Evolutionary conservation across 2,797 vertebrate genomes (phyloP).

Genomic region (Eulemur albifrons): DNA sequence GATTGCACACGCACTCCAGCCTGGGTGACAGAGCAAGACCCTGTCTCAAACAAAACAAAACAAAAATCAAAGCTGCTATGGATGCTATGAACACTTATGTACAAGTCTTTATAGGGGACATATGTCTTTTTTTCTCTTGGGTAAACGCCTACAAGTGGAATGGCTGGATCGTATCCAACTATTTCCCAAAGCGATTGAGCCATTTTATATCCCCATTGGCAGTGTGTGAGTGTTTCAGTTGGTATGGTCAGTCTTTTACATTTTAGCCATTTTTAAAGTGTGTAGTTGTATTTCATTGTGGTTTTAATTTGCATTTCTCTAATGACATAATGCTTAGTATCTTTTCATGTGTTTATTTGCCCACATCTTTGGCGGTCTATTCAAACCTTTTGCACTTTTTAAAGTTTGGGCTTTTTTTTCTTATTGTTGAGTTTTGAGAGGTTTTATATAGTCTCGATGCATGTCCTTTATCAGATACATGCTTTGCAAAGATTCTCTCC

Average conservation of each 20-base stretch:
- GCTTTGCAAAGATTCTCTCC: not conserved
- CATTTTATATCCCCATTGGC: not conserved
- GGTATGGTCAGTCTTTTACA: not conserved
- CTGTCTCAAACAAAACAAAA: not conserved
- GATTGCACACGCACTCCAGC: not conserved
- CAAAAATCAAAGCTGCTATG: no score
- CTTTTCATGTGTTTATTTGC: not conserved
- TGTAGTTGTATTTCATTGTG: not conserved
- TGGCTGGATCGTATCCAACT: not conserved
- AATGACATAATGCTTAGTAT: not conserved
- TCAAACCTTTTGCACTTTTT: not conserved
- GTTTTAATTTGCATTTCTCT: not conserved
- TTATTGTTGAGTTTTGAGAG: not conserved
- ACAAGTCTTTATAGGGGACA: not conserved
- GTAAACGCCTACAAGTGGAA: not conserved
- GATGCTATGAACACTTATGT: not conserved
- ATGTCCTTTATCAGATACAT: not conserved
- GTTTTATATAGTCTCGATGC: not conserved
- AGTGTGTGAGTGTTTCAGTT: not conserved
- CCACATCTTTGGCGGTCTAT: not conserved
- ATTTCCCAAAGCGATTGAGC: not conserved
- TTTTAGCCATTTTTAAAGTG: not conserved
- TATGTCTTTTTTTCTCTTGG: not conserved
- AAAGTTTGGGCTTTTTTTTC: not conserved
- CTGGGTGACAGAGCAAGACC: not conserved